A percentile compares a stretch with the other conserved stretches of the same genome.
These are phyloP conservation scores for Babylonia areolata DNA, from an alignment of 1,140 invertebrate species.

Conservation along the genomic window DNA sequence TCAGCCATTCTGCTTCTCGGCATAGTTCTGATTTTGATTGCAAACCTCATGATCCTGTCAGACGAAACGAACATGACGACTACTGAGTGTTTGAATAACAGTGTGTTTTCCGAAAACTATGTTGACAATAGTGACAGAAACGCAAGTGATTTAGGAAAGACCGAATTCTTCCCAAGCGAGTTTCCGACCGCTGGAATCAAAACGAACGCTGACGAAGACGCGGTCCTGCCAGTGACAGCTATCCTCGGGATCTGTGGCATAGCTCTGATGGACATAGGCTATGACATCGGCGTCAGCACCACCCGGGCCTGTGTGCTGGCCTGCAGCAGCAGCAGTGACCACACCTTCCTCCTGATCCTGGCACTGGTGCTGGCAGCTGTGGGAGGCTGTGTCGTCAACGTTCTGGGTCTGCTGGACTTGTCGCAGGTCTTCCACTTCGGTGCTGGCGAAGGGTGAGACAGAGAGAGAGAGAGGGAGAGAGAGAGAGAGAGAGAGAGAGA, in stretches of 20 bases:
- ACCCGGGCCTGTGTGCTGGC: conserved; percentile 14
- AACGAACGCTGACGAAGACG: too few relatives aligned
- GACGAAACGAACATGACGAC: not conserved
- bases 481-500: too few relatives aligned
- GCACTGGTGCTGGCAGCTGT: not conserved
- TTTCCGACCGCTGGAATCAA: too few relatives aligned
- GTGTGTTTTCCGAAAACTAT: too few relatives aligned
- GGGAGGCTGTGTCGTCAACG: not conserved
- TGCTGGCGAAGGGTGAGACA: not conserved
- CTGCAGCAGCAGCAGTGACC: not conserved
- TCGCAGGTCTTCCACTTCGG: not conserved
- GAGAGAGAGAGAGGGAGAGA: too few relatives aligned
- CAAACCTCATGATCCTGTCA: not conserved
- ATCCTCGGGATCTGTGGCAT: not conserved
- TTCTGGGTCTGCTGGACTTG: conserved; percentile 4
- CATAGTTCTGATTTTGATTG: not conserved
- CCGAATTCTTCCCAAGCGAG: too few relatives aligned
- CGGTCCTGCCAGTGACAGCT: not conserved
- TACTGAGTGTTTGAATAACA: too few relatives aligned
- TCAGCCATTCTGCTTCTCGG: not conserved
- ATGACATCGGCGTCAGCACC: not conserved
- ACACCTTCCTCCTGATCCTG: not conserved
- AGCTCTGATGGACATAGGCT: conserved; percentile 4
- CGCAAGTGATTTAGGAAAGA: too few relatives aligned
- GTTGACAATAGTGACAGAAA: too few relatives aligned